These are phyloP conservation scores for Dromius quadrimaculatus DNA, from an alignment of 2,888 invertebrate species.

Conservation along the genomic window DNA sequence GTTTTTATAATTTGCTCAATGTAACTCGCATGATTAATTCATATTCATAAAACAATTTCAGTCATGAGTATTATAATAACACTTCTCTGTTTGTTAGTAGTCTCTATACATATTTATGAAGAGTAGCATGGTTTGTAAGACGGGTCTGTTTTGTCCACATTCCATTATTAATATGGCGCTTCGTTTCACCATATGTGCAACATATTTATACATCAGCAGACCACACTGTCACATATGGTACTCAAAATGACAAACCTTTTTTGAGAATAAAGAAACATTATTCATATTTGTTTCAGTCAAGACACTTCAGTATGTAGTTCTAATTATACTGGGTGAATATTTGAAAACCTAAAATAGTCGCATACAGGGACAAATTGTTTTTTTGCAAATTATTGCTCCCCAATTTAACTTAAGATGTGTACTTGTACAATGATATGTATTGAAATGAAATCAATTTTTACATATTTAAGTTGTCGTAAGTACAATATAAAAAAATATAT, in stretches of 20 bases:
- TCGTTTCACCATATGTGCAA: conserved; percentile 31
- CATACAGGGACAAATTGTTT: too few species aligned
- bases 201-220: conserved; percentile 23
- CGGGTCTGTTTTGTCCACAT: conserved; percentile 23
- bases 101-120: conserved; percentile 24
- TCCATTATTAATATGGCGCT: conserved; percentile 29
- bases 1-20: conserved; percentile 2
- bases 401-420: too few species aligned
- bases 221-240: conserved; percentile 18
- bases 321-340: too few species aligned
- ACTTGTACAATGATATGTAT: too few species aligned
- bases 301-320: too few species aligned
- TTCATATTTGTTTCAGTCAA: too few species aligned
- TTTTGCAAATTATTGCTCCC: too few species aligned
- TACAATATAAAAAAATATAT: too few species aligned
- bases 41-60: conserved; percentile 10
- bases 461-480: too few species aligned
- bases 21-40: background rate
- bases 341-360: too few species aligned
- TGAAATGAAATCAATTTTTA: too few species aligned
- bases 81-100: conserved; percentile 7
- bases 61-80: conserved; percentile 4
- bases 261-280: too few species aligned
- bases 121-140: conserved; percentile 10
- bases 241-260: background rate